Evolutionary conservation across 1,140 invertebrate species (phyloP), one percentile per base, ranked within the genome.

Genomic region (Zaprionus gabonicus): DNA sequence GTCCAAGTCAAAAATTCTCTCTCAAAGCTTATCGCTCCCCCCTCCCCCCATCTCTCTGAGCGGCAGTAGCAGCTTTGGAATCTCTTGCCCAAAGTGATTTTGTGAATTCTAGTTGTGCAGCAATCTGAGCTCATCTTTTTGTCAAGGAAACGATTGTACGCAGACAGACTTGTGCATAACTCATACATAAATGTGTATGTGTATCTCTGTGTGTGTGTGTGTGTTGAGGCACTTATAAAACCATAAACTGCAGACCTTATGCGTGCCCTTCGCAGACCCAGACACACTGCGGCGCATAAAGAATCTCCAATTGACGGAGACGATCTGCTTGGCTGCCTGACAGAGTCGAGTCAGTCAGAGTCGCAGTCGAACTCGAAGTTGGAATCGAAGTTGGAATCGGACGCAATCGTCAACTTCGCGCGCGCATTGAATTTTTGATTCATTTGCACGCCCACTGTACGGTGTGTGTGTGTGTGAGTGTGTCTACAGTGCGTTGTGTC

Each of bases 371-470:
- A 59, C 34, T 58, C 51, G 63, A 49, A 73, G 59, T 76, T 68
- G 56, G 63, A 80, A 59, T 58, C 51, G 63, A 49, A 73, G 59
- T 76, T 68, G 56, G 63, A 80, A 59, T 78, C 68, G 76, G 71
- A 84, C 81, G 69, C 68, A 76, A 78, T 71, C 74, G 83, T 72
- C 65, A 70, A 73, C 67, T 67, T 44, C 53, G 81, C 67, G 85
- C 83, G 81, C 83, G 80, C 70, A 88, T 87, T 87, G 83, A 87
- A 87, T 87, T 87, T 87, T 87, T 87, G 84, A 87, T 87, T 87
- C 78, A 87, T 82, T 79, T 71, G 62, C 66, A 36, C 34, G 53
- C 46, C 46, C 46, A 51, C 46, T 51, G 46, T 51, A 23, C 1
- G 38, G 15, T n/a, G 38, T 6, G 0, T 41, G 46, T 51, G 46